phyloP scores from a whole-genome alignment of 2,113 vertebrate species.

The Lophochroa leadbeateri region DNA sequence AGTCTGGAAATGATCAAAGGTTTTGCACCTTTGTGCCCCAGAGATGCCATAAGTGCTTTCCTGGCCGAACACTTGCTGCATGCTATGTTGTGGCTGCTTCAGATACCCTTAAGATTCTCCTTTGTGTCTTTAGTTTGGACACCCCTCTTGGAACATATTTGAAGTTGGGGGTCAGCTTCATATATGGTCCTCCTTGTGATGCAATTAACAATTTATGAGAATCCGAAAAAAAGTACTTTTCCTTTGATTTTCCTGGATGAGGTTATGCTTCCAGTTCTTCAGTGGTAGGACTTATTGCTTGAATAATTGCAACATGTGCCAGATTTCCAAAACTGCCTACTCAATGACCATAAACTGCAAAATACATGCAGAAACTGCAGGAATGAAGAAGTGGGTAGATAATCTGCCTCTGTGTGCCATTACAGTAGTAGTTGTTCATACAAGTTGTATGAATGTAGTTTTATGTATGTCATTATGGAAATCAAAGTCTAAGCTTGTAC shows the following conservation, averaged over 20 bases:
- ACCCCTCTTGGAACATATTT: not conserved
- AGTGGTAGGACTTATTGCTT: not conserved
- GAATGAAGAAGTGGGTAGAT: not conserved
- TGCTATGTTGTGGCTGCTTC: not conserved
- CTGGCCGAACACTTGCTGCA: not conserved
- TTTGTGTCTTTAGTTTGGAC: not conserved
- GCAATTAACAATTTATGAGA: not conserved
- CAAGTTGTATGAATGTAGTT: constrained; percentile 3
- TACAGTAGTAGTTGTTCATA: constrained; percentile 2
- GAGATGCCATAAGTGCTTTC: not conserved
- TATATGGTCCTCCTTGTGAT: not conserved
- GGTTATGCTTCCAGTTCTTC: not conserved
- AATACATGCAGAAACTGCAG: not conserved
- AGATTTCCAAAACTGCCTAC: constrained; percentile 1
- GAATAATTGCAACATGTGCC: not conserved
- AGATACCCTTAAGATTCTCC: not conserved
- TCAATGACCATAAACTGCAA: not conserved
- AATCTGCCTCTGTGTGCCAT: not conserved
- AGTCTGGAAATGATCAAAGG: not conserved
- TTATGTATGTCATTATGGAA: constrained; percentile 41
- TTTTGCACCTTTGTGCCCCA: not conserved
- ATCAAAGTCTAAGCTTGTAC: constrained; percentile 17
- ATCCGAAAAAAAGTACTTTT: not conserved
- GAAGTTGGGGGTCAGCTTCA: not conserved
- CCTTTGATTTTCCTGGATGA: not conserved